phyloP scores from a whole-genome alignment of 2,113 vertebrate genomes.

The Sclerurus mexicanus region DNA sequence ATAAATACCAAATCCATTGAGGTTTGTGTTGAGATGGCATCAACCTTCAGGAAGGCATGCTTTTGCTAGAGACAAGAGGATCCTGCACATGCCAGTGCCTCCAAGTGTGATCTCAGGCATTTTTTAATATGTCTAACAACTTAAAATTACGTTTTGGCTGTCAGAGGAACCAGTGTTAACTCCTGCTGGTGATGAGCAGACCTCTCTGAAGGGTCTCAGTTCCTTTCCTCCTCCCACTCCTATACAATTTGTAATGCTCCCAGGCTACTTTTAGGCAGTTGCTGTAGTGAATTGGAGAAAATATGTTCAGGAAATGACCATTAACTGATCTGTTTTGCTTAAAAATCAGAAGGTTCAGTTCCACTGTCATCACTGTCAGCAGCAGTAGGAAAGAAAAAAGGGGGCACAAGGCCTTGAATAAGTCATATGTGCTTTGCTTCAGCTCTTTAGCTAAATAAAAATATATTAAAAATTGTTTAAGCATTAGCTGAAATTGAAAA shows the following conservation, averaged over 20 bases:
- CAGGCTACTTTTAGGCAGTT: not conserved
- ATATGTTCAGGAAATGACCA: not conserved
- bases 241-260: not conserved
- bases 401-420: not conserved
- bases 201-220: not conserved
- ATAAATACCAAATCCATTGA: not conserved
- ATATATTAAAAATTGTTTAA: not conserved
- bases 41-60: not conserved
- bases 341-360: not conserved
- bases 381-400: not conserved
- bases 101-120: not conserved
- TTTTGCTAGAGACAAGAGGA: not conserved
- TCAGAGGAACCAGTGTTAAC: not conserved
- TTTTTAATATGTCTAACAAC: not conserved
- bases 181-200: not conserved
- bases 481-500: not conserved
- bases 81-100: not conserved
- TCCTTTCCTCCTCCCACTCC: not conserved
- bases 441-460: not conserved
- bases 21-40: not conserved
- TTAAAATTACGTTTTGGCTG: not conserved
- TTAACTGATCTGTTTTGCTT: not conserved
- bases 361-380: not conserved
- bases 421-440: not conserved
- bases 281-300: not conserved